A percentile compares a stretch with the other conserved stretches of the same genome.
Evolutionary conservation across 1,140 invertebrate species (phyloP).

Genomic region (Andricus grossulariae): DNA sequence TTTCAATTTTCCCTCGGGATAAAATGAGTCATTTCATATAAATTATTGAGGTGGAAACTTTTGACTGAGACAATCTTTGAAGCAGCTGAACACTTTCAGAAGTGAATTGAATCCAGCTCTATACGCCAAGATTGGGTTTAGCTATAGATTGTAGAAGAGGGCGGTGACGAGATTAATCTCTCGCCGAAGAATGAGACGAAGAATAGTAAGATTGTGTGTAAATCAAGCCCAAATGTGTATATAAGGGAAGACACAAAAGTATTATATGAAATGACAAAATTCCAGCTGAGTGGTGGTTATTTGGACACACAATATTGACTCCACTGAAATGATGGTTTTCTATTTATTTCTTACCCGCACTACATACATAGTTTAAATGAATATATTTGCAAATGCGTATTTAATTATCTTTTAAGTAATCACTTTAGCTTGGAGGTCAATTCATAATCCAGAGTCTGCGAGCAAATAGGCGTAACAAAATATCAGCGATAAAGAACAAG

Average conservation of each 20-base stretch:
- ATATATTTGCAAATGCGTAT: slow-evolving; percentile 14
- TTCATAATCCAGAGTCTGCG: slow-evolving; percentile 17
- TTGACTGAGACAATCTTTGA: neutral
- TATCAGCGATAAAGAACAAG: neutral
- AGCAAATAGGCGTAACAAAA: slow-evolving; percentile 10
- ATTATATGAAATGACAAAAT: neutral
- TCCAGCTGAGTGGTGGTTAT: too few relatives aligned
- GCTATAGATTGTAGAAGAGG: slow-evolving; percentile 5
- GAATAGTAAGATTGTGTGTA: neutral
- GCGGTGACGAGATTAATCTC: slow-evolving; percentile 9
- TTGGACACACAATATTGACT: too few relatives aligned
- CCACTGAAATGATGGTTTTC: neutral
- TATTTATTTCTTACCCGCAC: neutral
- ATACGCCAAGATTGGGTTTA: slow-evolving; percentile 5
- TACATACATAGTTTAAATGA: neutral
- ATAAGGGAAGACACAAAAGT: neutral
- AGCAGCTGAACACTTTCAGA: slow-evolving; percentile 11
- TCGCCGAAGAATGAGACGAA: neutral
- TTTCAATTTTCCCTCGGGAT: neutral
- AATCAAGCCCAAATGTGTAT: neutral
- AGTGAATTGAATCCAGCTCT: neutral
- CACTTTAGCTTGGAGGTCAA: slow-evolving; percentile 10
- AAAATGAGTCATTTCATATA: slow-evolving; percentile 2
- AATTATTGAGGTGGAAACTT: slow-evolving; percentile 12
- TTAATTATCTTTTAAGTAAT: slow-evolving; percentile 17